Percentiles rank a stretch among this genome's conserved stretches.
Conservation (phyloP, 2,888 invertebrate species). For the Cyaniris semiargus region DNA sequence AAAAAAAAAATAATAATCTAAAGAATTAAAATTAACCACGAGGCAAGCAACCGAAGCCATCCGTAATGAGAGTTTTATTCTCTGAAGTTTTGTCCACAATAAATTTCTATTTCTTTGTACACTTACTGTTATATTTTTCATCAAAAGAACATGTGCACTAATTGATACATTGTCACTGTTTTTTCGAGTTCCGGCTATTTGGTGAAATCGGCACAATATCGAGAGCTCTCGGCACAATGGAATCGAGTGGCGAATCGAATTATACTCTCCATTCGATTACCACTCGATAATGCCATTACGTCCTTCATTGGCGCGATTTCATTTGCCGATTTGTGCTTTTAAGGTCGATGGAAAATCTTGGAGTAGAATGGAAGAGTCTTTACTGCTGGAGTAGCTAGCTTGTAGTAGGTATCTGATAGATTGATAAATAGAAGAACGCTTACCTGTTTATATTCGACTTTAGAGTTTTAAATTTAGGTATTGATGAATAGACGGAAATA, state of each 20-base stretch:
- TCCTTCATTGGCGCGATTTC: constrained; percentile 39
- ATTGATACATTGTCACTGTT: constrained; percentile 7
- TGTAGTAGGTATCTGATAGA: too few species aligned
- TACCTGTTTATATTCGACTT: too few species aligned
- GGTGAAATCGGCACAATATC: constrained; percentile 32
- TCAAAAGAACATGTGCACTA: constrained; percentile 19
- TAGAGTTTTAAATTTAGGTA: too few species aligned
- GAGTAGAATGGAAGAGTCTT: too few species aligned
- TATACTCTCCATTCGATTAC: constrained; percentile 49
- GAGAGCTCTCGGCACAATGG: constrained; percentile 42
- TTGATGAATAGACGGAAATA: too few species aligned
- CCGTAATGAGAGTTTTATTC: neutral
- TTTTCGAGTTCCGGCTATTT: constrained; percentile 18
- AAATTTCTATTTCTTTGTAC: neutral
- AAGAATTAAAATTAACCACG: too few species aligned
- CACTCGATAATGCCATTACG: constrained; percentile 48
- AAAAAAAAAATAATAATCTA: too few species aligned
- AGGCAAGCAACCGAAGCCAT: too few species aligned
- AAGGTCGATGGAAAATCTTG: neutral
- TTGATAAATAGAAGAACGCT: too few species aligned
- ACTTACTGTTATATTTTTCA: neutral
- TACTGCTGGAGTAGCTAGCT: too few species aligned
- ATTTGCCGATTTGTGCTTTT: constrained; percentile 28
- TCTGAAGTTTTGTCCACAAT: neutral
- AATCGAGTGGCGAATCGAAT: constrained; percentile 47